These are phyloP conservation scores for Anorthoa munda DNA, from an alignment of 2,888 invertebrate genomes.

Conservation along the genomic window DNA sequence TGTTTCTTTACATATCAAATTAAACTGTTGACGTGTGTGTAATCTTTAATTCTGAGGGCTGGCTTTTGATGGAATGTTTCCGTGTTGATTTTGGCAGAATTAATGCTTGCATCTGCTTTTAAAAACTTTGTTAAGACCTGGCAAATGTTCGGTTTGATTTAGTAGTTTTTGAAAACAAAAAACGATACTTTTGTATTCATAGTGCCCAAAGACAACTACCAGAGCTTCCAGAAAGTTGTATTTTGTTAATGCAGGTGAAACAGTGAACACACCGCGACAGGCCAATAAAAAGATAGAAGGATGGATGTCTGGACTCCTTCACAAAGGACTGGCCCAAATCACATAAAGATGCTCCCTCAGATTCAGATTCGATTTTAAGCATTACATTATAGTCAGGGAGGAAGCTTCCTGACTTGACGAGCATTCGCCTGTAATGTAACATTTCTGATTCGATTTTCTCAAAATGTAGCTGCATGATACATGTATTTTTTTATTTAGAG, in stretches of 20 bases:
- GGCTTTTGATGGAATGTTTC: background rate
- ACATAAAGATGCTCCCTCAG: no score
- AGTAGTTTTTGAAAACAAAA: no score
- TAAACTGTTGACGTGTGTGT: slow-evolving; percentile 33
- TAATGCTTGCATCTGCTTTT: background rate
- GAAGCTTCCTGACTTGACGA: no score
- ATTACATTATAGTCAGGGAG: no score
- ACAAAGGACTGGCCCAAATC: background rate
- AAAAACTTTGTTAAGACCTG: background rate
- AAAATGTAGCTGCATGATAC: no score
- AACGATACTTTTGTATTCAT: no score
- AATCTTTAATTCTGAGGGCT: slow-evolving; percentile 22
- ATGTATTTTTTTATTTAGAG: no score
- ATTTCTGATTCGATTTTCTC: no score
- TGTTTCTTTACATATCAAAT: slow-evolving; percentile 50
- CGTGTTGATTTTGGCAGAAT: background rate
- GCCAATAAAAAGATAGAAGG: background rate
- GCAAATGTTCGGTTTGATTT: no score
- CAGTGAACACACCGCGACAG: background rate
- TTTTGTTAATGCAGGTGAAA: background rate
- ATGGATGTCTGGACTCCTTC: background rate
- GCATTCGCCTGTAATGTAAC: no score
- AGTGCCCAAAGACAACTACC: background rate
- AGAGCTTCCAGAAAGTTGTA: background rate
- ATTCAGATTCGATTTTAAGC: no score